Evolutionary conservation across 2,113 vertebrate genomes (phyloP).

Genomic region (Myodes glareolus): DNA sequence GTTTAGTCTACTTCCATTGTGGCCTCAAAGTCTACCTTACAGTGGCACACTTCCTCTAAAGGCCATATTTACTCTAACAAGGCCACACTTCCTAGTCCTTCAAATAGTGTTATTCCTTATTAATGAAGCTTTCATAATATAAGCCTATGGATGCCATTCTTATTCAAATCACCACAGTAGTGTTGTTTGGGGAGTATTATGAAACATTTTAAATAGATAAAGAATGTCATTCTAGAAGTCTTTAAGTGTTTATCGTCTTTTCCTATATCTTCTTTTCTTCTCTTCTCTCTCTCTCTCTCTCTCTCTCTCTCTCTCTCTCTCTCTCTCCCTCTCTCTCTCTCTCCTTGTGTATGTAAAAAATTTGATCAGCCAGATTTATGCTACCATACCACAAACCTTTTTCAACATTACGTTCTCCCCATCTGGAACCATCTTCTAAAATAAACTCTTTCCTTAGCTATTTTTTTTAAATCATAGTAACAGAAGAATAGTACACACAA

Average conservation of each 20-base stretch:
- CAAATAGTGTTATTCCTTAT: neutral
- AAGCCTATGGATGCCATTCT: neutral
- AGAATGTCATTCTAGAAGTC: too few species aligned
- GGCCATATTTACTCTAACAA: neutral
- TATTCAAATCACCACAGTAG: too few species aligned
- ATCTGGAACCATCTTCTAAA: neutral
- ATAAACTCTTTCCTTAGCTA: neutral
- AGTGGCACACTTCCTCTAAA: neutral
- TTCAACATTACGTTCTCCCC: neutral
- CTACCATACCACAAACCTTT: too few species aligned
- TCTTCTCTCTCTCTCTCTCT: neutral
- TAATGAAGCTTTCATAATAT: neutral
- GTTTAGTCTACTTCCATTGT: neutral
- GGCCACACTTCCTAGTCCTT: neutral
- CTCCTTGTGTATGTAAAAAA: neutral
- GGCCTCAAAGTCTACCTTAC: neutral
- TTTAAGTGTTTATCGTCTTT: neutral
- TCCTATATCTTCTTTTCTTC: neutral
- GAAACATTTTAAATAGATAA: neutral
- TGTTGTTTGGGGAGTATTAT: neutral
- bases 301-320: neutral
- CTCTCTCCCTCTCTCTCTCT: too few species aligned
- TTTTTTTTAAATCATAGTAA: neutral
- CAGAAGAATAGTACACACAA: neutral
- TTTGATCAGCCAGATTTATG: neutral